phyloP scores from a whole-genome alignment of 2,797 vertebrate species.

The Ficedula albicollis region DNA sequence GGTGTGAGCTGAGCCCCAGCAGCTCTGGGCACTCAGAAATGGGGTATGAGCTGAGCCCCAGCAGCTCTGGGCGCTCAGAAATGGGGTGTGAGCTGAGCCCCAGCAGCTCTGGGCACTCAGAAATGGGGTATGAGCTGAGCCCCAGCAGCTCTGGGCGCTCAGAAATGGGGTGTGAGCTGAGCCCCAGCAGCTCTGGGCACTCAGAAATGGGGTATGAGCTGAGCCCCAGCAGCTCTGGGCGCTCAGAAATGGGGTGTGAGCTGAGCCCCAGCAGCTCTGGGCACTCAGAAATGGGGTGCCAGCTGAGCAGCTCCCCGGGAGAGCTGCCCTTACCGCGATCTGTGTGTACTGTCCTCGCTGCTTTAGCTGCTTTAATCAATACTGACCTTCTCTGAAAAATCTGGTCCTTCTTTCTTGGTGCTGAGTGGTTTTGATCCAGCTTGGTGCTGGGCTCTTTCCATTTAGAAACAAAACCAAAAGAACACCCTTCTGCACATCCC shows the following conservation, averaged over 20 bases:
- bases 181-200: not conserved
- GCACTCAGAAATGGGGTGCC: not conserved
- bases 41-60: no score
- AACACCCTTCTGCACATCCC: not conserved
- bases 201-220: no score
- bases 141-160: not conserved
- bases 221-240: no score
- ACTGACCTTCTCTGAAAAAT: not conserved
- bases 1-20: no score
- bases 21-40: no score
- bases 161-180: not conserved
- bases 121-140: no score
- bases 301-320: not conserved
- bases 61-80: no score
- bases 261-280: no score
- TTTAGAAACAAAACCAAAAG: conserved; percentile 29
- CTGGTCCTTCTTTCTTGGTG: not conserved
- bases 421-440: not conserved
- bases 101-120: no score
- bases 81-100: no score
- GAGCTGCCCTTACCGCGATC: not conserved
- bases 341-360: not conserved
- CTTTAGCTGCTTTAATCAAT: not conserved
- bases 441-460: not conserved
- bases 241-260: no score